Conservation (phyloP, 2,113 vertebrate species). For the Pituophis catenifer region DNA sequence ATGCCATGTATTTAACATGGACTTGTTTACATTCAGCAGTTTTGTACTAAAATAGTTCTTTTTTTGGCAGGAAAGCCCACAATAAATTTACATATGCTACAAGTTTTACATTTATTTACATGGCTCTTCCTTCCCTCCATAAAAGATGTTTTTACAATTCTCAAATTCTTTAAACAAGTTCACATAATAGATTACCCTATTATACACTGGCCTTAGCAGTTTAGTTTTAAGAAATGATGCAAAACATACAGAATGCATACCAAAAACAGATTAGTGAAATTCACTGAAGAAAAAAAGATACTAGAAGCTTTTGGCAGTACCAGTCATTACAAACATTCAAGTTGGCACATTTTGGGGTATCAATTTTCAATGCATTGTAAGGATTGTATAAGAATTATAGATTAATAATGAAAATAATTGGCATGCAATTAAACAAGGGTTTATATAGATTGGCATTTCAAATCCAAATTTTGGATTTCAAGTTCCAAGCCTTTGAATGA, state of each 20-base stretch:
- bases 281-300: neutral
- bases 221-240: neutral
- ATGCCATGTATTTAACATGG: slow-evolving; percentile 77
- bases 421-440: neutral
- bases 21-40: slow-evolving; percentile 89
- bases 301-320: slow-evolving; percentile 37
- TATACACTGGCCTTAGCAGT: slow-evolving; percentile 22
- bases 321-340: slow-evolving; percentile 14
- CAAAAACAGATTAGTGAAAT: slow-evolving; percentile 41
- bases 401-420: neutral
- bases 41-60: slow-evolving; percentile 94
- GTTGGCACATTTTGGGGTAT: slow-evolving; percentile 28
- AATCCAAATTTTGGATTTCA: neutral
- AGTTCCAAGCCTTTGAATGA: fast-evolving
- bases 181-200: slow-evolving; percentile 16
- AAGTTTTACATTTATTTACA: slow-evolving; percentile 97
- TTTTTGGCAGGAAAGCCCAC: slow-evolving; percentile 81
- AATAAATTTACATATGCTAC: slow-evolving; percentile 96
- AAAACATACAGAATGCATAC: slow-evolving; percentile 35
- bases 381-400: neutral
- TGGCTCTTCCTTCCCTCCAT: slow-evolving; percentile 76
- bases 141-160: slow-evolving; percentile 23
- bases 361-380: neutral
- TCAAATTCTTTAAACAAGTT: slow-evolving; percentile 27
- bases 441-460: fast-evolving